These are phyloP conservation scores for Hyles vespertilio DNA, from an alignment of 1,140 invertebrate species.

Conservation along the genomic window DNA sequence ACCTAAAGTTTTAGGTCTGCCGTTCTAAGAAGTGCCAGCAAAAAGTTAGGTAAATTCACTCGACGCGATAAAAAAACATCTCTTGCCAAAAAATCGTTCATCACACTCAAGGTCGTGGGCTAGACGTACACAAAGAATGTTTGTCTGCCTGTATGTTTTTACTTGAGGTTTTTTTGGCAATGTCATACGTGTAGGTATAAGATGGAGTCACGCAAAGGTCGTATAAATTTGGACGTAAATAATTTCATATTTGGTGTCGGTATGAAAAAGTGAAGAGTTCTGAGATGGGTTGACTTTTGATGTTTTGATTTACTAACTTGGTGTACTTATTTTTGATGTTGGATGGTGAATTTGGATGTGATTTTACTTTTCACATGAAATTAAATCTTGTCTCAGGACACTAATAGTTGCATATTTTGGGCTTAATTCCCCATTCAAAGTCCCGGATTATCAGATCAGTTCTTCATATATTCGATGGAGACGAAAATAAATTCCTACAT, in stretches of 20 bases:
- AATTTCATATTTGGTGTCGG: conserved; percentile 54
- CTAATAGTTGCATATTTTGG: too few species aligned
- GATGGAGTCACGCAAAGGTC: conserved; percentile 59
- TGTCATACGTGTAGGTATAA: conserved; percentile 54
- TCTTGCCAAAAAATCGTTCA: conserved; percentile 55
- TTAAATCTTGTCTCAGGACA: too few species aligned
- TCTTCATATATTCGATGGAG: too few species aligned
- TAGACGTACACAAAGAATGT: conserved; percentile 68
- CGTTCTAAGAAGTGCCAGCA: conserved; percentile 59
- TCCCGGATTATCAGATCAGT: too few species aligned
- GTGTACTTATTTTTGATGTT: too few species aligned
- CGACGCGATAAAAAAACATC: conserved; percentile 43
- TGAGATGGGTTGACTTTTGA: conserved; percentile 20
- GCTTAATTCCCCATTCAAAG: too few species aligned
- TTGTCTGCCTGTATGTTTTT: conserved; percentile 56
- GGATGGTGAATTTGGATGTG: too few species aligned
- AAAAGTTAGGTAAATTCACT: conserved; percentile 72
- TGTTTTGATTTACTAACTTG: too few species aligned
- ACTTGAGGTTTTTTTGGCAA: conserved; percentile 56
- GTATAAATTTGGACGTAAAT: conserved; percentile 47
- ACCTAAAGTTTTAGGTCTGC: conserved; percentile 56
- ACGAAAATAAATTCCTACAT: too few species aligned
- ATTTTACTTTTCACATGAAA: too few species aligned
- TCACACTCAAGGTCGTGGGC: conserved; percentile 58
- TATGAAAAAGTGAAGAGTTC: conserved; percentile 35